Evolutionary conservation across 2,797 vertebrate genomes (phyloP).

Genomic region (Taenioides sp.): DNA sequence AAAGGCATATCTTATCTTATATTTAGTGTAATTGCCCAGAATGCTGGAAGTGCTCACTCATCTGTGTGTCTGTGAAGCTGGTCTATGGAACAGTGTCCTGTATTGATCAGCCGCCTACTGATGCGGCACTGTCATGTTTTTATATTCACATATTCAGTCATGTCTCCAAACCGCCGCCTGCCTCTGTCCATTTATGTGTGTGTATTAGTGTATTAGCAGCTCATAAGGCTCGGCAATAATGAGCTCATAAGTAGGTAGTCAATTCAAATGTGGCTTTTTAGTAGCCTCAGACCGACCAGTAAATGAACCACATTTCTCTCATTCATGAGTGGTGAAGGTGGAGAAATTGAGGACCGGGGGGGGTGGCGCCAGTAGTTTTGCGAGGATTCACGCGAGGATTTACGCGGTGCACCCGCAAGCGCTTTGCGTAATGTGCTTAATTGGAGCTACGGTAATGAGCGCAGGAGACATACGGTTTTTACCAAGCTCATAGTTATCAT

Average conservation of each 20-base stretch:
- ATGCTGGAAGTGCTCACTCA: constrained; percentile 17
- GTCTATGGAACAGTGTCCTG: constrained; percentile 1
- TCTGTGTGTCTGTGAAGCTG: constrained; percentile 15
- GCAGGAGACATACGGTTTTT: no score
- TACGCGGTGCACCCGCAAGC: no score
- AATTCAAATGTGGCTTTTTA: neutral
- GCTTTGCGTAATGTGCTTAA: no score
- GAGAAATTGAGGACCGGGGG: no score
- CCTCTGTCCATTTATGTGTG: constrained; percentile 3
- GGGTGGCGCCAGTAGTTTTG: no score
- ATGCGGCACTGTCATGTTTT: constrained; percentile 13
- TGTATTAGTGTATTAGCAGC: constrained; percentile 17
- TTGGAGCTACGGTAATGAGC: no score
- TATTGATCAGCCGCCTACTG: no score
- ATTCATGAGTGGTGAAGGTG: neutral
- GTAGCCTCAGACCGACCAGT: neutral
- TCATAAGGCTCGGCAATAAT: constrained; percentile 13
- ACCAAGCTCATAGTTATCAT: no score
- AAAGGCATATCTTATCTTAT: no score
- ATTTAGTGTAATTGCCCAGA: neutral
- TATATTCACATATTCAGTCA: constrained; percentile 10
- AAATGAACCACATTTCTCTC: neutral
- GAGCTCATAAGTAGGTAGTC: constrained; percentile 20
- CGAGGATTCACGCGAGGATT: no score
- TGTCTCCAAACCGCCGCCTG: neutral